Conservation (phyloP, 2,797 vertebrate species). For the Pangasius djambal region DNA sequence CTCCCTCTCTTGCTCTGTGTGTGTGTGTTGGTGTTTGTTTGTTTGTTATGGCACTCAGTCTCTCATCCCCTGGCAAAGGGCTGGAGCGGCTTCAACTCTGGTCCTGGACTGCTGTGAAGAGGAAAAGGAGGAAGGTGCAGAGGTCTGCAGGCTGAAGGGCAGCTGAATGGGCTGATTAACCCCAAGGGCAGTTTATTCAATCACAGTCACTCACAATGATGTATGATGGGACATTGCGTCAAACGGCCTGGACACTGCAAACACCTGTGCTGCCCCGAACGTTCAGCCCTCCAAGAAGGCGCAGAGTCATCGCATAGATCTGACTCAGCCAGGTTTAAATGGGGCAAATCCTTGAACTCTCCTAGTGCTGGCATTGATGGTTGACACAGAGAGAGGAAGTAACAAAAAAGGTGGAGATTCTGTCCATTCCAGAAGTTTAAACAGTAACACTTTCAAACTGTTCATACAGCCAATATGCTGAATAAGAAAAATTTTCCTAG, state of each 20-base stretch:
- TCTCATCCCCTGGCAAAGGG: not conserved
- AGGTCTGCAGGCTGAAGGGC: constrained; percentile 43
- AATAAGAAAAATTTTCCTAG: constrained; percentile 30
- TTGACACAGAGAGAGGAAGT: not conserved
- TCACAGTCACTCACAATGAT: constrained; percentile 61
- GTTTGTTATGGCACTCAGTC: not conserved
- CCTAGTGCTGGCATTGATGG: constrained; percentile 42
- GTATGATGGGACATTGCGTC: constrained; percentile 57
- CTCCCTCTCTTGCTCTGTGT: not conserved
- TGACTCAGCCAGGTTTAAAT: constrained; percentile 56
- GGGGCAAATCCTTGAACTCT: constrained; percentile 69
- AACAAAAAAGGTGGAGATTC: not conserved
- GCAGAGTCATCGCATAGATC: constrained; percentile 58
- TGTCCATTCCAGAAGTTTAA: not conserved
- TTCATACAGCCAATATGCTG: not conserved
- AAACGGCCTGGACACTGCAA: constrained; percentile 27
- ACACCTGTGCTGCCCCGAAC: constrained; percentile 57
- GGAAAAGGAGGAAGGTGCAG: constrained; percentile 10
- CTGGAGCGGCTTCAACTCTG: constrained; percentile 39
- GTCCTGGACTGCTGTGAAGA: constrained; percentile 8
- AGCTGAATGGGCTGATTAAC: constrained; percentile 53
- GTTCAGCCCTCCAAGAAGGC: constrained; percentile 56
- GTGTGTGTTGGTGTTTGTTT: not conserved
- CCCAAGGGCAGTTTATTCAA: constrained; percentile 65
- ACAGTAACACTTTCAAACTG: constrained; percentile 8